These are phyloP conservation scores for Apodemus sylvaticus DNA, from an alignment of 2,113 vertebrate genomes.

Conservation along the genomic window DNA sequence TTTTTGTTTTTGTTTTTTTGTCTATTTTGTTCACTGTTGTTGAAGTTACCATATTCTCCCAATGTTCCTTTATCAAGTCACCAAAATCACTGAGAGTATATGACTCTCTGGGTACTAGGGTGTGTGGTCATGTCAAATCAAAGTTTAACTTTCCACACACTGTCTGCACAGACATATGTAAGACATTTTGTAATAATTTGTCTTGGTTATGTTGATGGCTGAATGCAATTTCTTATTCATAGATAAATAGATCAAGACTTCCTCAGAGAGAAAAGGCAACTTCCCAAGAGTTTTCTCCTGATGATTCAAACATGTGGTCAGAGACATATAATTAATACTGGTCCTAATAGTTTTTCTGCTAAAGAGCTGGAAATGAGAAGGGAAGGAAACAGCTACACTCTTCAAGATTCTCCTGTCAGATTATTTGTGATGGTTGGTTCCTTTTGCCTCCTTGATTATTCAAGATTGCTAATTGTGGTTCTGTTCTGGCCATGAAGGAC, in stretches of 20 bases:
- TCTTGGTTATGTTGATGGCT: no score
- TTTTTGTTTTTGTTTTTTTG: no score
- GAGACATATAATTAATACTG: no score
- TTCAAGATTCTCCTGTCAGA: neutral
- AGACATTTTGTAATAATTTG: no score
- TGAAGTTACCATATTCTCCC: neutral
- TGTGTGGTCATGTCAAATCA: neutral
- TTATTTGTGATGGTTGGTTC: neutral
- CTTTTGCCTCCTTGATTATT: constrained; percentile 49
- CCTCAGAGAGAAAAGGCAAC: neutral
- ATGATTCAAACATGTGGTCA: neutral
- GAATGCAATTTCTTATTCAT: neutral
- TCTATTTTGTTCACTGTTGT: neutral
- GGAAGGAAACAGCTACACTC: neutral
- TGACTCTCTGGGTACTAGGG: neutral
- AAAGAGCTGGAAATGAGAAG: neutral
- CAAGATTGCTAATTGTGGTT: no score
- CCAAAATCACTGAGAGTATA: neutral
- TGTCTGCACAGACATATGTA: neutral
- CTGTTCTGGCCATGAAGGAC: constrained; percentile 88
- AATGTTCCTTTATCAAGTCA: neutral
- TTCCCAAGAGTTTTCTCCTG: neutral
- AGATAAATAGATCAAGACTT: neutral
- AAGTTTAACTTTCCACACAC: neutral
- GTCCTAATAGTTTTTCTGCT: neutral